A percentile compares a stretch with the other conserved stretches of the same genome.
These are phyloP conservation scores for Heliornis fulica DNA, from an alignment of 2,113 vertebrate genomes.

Conservation along the genomic window DNA sequence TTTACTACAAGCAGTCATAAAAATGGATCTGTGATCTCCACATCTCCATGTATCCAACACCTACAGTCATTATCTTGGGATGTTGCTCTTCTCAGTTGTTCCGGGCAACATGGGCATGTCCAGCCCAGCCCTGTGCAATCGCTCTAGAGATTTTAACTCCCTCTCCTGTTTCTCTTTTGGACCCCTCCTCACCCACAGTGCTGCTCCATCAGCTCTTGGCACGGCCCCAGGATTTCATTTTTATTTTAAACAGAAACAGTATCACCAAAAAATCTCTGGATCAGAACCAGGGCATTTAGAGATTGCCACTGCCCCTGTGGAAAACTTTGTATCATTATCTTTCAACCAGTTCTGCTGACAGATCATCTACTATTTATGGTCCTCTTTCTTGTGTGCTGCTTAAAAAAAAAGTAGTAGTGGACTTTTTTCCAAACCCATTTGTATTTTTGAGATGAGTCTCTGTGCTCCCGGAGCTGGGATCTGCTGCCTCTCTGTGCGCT, in stretches of 20 bases:
- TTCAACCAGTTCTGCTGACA: not conserved
- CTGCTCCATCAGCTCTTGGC: not conserved
- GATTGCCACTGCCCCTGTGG: not conserved
- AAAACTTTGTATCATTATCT: not conserved
- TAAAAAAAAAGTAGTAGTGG: not conserved
- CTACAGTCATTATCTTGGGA: not conserved
- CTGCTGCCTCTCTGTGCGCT: not conserved
- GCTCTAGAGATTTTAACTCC: not conserved
- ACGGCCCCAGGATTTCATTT: accelerated
- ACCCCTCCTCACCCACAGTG: not conserved
- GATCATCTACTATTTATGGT: not conserved
- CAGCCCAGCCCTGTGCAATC: not conserved
- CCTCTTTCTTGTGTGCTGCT: not conserved
- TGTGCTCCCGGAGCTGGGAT: not conserved
- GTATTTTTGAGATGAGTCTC: not conserved
- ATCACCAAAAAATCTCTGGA: not conserved
- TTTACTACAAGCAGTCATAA: not conserved
- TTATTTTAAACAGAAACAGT: not conserved
- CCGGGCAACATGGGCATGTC: not conserved
- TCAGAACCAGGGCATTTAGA: not conserved
- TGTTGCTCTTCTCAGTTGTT: not conserved
- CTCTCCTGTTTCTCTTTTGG: not conserved
- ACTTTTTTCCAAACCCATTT: not conserved
- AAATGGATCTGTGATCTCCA: not conserved
- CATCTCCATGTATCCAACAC: not conserved